Evolutionary conservation across 2,888 invertebrate species (phyloP).

Genomic region (Norana najaformis): DNA sequence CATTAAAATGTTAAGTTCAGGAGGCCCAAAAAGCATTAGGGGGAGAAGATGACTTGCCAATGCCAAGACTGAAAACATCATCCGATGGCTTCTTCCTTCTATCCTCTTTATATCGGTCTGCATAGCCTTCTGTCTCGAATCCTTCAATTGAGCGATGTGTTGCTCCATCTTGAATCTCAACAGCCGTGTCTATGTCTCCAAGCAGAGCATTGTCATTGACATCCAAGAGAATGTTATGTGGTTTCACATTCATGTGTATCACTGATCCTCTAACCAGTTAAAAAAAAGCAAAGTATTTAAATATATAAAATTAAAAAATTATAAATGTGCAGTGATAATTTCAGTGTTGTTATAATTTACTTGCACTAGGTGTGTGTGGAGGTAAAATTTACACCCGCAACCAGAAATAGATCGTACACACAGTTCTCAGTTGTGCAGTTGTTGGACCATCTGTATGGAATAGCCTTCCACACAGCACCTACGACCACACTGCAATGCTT

Average conservation of each 20-base stretch:
- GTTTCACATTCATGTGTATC: not conserved
- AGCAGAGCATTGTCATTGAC: not conserved
- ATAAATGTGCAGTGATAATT: not conserved
- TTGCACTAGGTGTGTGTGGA: not conserved
- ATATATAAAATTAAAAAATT: not conserved
- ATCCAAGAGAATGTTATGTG: not conserved
- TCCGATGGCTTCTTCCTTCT: not conserved
- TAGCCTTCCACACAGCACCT: too few species aligned
- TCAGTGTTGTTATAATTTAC: not conserved
- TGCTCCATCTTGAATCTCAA: constrained; percentile 3
- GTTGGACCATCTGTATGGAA: too few species aligned
- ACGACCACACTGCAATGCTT: too few species aligned
- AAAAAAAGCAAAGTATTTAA: not conserved
- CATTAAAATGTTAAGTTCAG: not conserved
- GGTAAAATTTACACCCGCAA: too few species aligned
- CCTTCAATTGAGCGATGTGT: constrained; percentile 18
- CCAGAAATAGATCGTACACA: too few species aligned
- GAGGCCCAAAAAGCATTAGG: not conserved
- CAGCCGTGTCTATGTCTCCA: not conserved
- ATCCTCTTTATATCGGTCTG: constrained; percentile 7
- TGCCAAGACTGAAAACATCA: constrained; percentile 21
- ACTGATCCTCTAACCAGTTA: not conserved
- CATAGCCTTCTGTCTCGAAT: not conserved
- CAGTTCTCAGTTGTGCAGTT: too few species aligned
- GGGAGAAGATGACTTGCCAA: constrained; percentile 1